Evolutionary conservation across 2,888 invertebrate species (phyloP).

Genomic region (Odontothrips loti): DNA sequence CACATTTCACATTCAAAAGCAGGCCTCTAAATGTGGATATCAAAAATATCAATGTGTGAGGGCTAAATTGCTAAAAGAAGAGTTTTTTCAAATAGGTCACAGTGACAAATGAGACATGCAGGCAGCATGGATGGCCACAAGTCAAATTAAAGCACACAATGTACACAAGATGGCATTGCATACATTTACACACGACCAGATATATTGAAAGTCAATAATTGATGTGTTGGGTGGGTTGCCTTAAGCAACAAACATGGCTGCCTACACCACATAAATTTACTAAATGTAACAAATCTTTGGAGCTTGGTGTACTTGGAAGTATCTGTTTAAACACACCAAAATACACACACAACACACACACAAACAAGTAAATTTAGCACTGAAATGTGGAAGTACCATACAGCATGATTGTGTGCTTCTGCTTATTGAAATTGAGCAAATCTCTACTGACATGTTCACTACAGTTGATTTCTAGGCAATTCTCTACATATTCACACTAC

Average conservation of each 20-base stretch:
- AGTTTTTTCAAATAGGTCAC: background rate
- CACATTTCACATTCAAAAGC: no score
- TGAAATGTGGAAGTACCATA: background rate
- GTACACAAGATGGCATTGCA: background rate
- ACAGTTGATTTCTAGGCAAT: background rate
- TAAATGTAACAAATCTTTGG: no score
- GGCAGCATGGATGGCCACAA: slow-evolving; percentile 13
- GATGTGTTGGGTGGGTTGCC: no score
- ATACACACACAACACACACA: background rate
- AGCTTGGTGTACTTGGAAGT: no score
- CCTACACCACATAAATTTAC: no score
- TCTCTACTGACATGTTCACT: background rate
- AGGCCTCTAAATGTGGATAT: no score
- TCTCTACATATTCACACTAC: slow-evolving; percentile 11
- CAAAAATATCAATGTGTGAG: no score
- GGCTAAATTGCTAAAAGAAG: background rate
- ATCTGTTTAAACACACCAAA: no score
- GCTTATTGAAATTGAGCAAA: background rate
- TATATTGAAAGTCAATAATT: no score
- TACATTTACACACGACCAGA: background rate
- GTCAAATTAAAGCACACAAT: background rate
- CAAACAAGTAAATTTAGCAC: background rate
- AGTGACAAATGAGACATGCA: background rate
- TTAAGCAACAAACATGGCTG: no score
- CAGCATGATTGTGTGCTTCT: background rate